Percentiles rank a stretch among this genome's conserved stretches.
phyloP scores from a whole-genome alignment of 2,113 vertebrate genomes.

The Aphelocoma coerulescens region DNA sequence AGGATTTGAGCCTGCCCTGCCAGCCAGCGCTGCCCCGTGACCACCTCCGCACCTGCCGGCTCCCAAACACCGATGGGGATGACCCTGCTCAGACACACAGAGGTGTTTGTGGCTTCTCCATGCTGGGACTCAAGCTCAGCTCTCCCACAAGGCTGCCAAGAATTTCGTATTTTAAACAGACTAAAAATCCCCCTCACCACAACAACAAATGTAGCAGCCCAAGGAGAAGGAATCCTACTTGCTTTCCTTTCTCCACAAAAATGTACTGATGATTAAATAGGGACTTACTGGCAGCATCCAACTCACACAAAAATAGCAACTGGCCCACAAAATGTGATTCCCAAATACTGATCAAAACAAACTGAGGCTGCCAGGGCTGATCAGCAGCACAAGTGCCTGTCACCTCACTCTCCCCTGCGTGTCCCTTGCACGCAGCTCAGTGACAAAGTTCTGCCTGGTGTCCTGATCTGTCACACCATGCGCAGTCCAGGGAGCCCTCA shows the following conservation, averaged over 20 bases:
- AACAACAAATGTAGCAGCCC: background rate
- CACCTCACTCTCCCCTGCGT: background rate
- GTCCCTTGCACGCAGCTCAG: background rate
- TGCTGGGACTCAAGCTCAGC: background rate
- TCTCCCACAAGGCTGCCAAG: background rate
- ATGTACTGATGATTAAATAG: rapidly evolving
- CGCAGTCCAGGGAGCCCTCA: background rate
- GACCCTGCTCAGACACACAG: background rate
- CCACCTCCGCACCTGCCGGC: background rate
- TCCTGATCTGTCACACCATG: background rate
- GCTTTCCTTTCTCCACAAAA: background rate
- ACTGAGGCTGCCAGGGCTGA: background rate
- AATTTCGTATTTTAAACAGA: background rate
- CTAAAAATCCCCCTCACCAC: background rate
- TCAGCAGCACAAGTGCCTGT: background rate
- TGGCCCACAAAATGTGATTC: background rate
- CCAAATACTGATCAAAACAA: rapidly evolving
- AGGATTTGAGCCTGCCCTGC: conserved; percentile 10
- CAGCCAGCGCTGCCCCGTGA: background rate
- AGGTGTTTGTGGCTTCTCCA: rapidly evolving
- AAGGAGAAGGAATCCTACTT: background rate
- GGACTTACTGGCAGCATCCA: background rate
- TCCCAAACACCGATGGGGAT: background rate
- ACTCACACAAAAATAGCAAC: background rate
- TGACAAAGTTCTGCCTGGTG: background rate